These are phyloP conservation scores for Osmerus eperlanus DNA, from an alignment of 2,113 vertebrate species.

Conservation along the genomic window DNA sequence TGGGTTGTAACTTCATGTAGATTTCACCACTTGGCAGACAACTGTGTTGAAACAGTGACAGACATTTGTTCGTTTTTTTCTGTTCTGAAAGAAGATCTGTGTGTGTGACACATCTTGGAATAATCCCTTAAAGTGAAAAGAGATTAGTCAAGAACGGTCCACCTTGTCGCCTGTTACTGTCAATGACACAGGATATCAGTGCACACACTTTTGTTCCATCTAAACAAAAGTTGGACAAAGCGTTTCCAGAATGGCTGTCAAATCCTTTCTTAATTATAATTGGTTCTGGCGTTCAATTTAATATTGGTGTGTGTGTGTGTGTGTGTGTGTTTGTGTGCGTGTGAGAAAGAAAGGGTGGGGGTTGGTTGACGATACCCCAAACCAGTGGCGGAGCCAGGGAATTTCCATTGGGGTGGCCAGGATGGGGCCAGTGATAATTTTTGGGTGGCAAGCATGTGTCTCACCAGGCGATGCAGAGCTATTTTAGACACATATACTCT, in stretches of 20 bases:
- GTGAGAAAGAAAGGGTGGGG: neutral
- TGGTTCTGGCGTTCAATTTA: neutral
- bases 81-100: neutral
- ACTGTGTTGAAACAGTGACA: neutral
- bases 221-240: neutral
- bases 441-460: no score
- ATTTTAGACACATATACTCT: no score
- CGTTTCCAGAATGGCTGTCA: neutral
- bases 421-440: no score
- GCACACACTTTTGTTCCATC: neutral
- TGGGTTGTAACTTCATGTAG: neutral
- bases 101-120: neutral
- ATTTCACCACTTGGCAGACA: slow-evolving; percentile 9
- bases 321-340: neutral
- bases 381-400: no score
- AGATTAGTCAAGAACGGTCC: neutral
- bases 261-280: neutral
- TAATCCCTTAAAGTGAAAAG: neutral
- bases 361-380: slow-evolving; percentile 1
- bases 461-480: no score
- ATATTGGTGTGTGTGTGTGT: neutral
- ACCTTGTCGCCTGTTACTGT: neutral
- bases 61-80: neutral
- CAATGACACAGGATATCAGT: neutral
- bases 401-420: no score